Conservation (phyloP, 1,140 invertebrate species). For the Chionoecetes opilio region DNA sequence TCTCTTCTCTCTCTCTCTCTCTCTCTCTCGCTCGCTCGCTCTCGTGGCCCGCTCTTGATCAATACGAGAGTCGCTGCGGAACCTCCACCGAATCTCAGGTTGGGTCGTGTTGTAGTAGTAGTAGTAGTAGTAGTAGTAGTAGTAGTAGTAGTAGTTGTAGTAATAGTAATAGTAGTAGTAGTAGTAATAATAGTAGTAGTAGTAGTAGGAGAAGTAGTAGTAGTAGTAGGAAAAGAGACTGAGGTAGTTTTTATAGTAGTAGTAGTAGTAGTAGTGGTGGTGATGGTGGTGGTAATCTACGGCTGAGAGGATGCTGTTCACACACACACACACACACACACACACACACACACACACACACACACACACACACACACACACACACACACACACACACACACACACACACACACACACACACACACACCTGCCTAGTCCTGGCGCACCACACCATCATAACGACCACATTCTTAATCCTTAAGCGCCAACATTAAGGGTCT, state of each 20-base stretch:
- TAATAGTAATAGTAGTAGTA: no score
- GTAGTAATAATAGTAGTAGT: no score
- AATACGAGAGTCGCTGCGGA: background rate
- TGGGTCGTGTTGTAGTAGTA: background rate
- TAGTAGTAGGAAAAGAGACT: no score
- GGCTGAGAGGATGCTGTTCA: background rate
- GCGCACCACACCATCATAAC: background rate
- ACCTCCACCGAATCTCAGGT: conserved; percentile 25
- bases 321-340: background rate
- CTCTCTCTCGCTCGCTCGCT: background rate
- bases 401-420: conserved; percentile 24
- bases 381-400: conserved; percentile 27
- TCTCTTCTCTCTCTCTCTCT: conserved; percentile 5
- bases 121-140: conserved; percentile 25
- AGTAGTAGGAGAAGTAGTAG: no score
- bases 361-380: background rate
- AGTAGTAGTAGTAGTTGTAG: no score
- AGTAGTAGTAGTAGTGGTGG: no score
- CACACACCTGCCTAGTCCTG: background rate
- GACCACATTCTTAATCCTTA: conserved; percentile 29
- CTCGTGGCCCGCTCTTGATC: background rate
- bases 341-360: background rate
- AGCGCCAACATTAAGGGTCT: background rate
- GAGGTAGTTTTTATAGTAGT: no score
- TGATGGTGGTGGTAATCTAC: no score